A percentile compares a stretch with the other conserved stretches of the same genome.
phyloP scores from a whole-genome alignment of 2,113 vertebrate species.

The Pteronura brasiliensis region DNA sequence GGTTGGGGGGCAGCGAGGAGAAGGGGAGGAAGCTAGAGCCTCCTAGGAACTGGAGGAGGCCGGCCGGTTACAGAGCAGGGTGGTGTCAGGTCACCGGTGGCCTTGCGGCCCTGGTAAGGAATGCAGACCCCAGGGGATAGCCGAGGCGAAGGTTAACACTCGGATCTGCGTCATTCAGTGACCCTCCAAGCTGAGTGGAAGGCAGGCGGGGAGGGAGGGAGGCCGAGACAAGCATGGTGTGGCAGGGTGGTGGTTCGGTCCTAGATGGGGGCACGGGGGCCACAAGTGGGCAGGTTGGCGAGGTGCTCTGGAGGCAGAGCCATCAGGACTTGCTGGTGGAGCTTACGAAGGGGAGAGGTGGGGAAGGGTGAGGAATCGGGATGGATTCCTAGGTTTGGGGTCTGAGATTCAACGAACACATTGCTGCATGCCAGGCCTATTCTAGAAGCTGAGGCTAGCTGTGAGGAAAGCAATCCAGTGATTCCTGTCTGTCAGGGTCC shows the following conservation, averaged over 20 bases:
- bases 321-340: not conserved
- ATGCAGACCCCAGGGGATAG: not conserved
- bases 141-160: not conserved
- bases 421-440: not conserved
- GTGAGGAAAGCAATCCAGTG: accelerated
- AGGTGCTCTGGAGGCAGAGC: not conserved
- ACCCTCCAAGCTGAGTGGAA: not conserved
- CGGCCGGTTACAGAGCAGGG: not conserved
- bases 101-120: not conserved
- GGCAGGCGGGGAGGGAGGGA: not conserved
- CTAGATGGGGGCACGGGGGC: not conserved
- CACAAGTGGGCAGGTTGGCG: not conserved
- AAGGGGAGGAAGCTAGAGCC: not conserved
- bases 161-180: accelerated
- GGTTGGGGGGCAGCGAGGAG: accelerated
- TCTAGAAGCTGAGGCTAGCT: not conserved
- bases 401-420: not conserved
- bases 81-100: not conserved
- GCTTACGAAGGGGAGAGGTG: not conserved
- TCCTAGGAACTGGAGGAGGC: too few species aligned
- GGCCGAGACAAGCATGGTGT: not conserved
- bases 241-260: not conserved
- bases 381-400: not conserved
- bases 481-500: not conserved
- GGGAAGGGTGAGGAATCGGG: not conserved